Base-by-base conservation (phyloP, 2,888 invertebrate species). In the Patella depressa region DNA sequence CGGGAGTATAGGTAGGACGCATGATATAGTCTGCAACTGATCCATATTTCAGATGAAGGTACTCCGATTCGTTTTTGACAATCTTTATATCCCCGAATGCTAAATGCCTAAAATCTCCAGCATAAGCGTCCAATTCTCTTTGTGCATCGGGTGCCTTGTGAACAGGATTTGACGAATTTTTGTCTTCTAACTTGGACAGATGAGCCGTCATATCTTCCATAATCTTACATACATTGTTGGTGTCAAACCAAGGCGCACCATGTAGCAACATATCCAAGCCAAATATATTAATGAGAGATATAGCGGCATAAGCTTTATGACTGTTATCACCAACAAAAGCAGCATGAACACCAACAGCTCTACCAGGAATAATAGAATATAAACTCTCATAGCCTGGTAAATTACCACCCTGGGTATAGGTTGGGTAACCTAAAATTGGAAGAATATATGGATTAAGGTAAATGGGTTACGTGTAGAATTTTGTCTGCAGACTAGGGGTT, bases 341-440 rank as follows among this genome's bases (percentile, higher is more conserved):
- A 0, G 80, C 71, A 78, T 73, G 84, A 15, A 81, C 80, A 3
- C 81, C 83, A 12, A 82, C 70, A 2, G 75, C 71, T 4, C 78
- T 72, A 7, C 55, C 69, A 12, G 82, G 83, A 17, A 85, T 75
- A 29, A 84, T 73, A 17, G 82, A 80, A 57, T 77, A 71, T 59
- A 83, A 76, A 34, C 81, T 65, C 72, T 85, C 80, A 71, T 81
- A 83, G 2, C 85, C 85, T 7, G 82, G 81, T 12, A 83, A 71
- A 0, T 82, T 80, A 3, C 85, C 85, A 34, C 78, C 81, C 53
- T 84, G 82, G 9, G 85, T 81, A 19, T 82, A 59, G 54, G 79
- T 78, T 17, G 75, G n/a, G 70, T 75, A 76, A 17, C 82, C 85
- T 85, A 78, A 7, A 75, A 19, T 65, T 0, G 45, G 45, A 45